Percentiles rank a stretch among this genome's conserved stretches.
Conservation (phyloP, 2,888 invertebrate species). For the Mellilla xanthometata region DNA sequence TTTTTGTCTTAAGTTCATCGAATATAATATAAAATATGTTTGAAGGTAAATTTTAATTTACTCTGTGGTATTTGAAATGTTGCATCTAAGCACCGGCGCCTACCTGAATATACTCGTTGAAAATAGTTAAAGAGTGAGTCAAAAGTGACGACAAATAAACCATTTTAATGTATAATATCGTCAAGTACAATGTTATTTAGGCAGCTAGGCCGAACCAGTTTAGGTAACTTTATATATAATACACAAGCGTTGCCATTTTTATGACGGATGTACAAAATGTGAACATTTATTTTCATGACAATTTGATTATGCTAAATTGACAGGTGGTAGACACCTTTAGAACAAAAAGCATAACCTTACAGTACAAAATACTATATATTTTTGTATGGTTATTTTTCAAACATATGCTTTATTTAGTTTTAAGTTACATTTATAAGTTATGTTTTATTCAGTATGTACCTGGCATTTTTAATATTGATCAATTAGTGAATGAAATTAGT, state of each 20-base stretch:
- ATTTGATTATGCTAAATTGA: conserved; percentile 19
- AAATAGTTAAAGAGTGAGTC: conserved; percentile 12
- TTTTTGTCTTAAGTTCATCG: background rate
- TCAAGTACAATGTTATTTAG: conserved; percentile 47
- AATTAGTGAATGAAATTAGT: conserved; percentile 64
- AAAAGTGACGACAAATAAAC: conserved; percentile 16
- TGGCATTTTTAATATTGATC: conserved; percentile 45
- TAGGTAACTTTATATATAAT: conserved; percentile 30
- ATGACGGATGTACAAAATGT: conserved; percentile 43
- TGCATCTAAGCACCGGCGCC: no score
- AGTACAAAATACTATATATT: conserved; percentile 78
- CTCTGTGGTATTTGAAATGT: no score
- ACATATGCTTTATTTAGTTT: conserved; percentile 76
- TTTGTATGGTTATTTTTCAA: conserved; percentile 64
- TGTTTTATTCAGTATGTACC: conserved; percentile 50
- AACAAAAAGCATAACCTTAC: conserved; percentile 61
- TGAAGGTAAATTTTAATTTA: no score
- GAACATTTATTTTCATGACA: conserved; percentile 14
- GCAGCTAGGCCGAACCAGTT: conserved; percentile 42
- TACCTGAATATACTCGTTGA: no score
- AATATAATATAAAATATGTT: no score
- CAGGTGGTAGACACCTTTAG: conserved; percentile 4
- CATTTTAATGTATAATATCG: conserved; percentile 12
- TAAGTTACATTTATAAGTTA: conserved; percentile 45
- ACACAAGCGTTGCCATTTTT: conserved; percentile 47